Evolutionary conservation across 1,140 invertebrate species (phyloP).

Genomic region (Wiebesia pumilae): DNA sequence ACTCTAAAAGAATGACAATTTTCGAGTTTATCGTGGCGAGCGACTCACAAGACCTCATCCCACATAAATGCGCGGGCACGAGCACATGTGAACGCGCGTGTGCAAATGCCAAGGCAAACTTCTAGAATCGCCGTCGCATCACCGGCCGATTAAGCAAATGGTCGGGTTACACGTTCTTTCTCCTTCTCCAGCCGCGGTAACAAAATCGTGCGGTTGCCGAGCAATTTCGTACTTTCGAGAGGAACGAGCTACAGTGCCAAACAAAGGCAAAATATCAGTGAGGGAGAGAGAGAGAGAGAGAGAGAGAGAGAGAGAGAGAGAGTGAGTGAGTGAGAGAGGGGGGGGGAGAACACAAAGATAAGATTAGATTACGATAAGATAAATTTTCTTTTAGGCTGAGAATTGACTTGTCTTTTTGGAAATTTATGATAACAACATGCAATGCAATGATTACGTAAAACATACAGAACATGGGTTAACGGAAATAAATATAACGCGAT

Average conservation of each 20-base stretch:
- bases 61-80: neutral
- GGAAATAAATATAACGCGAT: neutral
- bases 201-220: constrained; percentile 24
- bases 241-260: neutral
- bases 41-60: neutral
- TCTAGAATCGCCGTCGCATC: constrained; percentile 3
- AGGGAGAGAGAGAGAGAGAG: neutral
- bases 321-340: too few relatives aligned
- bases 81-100: neutral
- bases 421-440: neutral
- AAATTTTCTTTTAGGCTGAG: neutral
- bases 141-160: constrained; percentile 17
- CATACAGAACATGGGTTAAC: neutral
- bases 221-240: constrained; percentile 29
- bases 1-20: neutral
- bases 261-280: neutral
- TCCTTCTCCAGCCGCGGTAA: neutral
- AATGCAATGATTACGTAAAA: neutral
- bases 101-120: constrained; percentile 8
- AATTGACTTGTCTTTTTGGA: neutral
- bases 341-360: neutral
- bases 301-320: neutral
- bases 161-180: constrained; percentile 27
- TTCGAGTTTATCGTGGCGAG: neutral
- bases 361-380: neutral